These are phyloP conservation scores for Cardiocondyla obscurior DNA, from an alignment of 1,140 invertebrate species.

Conservation along the genomic window DNA sequence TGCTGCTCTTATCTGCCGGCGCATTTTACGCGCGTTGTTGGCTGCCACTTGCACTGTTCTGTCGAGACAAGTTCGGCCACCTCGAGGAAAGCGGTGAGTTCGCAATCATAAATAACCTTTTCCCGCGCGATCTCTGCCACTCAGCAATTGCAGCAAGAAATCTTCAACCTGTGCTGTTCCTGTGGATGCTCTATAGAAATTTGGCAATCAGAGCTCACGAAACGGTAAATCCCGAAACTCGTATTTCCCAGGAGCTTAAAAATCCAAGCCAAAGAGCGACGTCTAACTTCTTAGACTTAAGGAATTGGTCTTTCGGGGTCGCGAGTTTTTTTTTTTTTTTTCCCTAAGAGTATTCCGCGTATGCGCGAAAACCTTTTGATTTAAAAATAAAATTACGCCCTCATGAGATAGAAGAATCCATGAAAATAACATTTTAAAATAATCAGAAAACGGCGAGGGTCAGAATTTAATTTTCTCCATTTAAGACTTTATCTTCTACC, in stretches of 20 bases:
- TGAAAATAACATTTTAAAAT: not conserved
- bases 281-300: not conserved
- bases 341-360: no score
- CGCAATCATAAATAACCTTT: constrained; percentile 40
- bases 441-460: not conserved
- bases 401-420: not conserved
- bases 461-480: constrained; percentile 30
- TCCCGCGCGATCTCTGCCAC: not conserved
- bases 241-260: not conserved
- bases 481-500: not conserved
- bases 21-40: constrained; percentile 81
- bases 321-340: not conserved
- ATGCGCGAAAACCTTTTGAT: not conserved
- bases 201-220: not conserved
- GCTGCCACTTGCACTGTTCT: constrained; percentile 77
- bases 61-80: constrained; percentile 79
- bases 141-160: not conserved
- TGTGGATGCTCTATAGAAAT: not conserved
- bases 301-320: not conserved
- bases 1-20: constrained; percentile 75
- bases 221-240: not conserved
- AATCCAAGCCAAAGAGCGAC: not conserved
- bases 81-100: constrained; percentile 81
- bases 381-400: not conserved
- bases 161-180: not conserved